Evolutionary conservation across 2,797 vertebrate genomes (phyloP), one percentile per base, ranked within the genome.

Genomic region (Novumbra hubbsi): DNA sequence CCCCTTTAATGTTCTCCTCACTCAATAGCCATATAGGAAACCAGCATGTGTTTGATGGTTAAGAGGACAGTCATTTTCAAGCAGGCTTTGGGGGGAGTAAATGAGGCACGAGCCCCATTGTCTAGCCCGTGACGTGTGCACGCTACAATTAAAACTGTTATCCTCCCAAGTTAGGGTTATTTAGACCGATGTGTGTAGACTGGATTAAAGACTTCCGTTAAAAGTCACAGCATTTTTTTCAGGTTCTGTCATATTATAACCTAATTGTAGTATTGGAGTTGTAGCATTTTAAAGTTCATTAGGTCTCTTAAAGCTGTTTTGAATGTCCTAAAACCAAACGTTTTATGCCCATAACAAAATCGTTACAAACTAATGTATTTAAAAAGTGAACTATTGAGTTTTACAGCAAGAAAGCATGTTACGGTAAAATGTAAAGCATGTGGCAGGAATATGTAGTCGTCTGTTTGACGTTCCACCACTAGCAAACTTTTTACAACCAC

Each of bases 401-500:
- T 9, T 24, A 32, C 15, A 3, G 30, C 27, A 57, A 30, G 30
- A 55, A 55, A 70, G 34, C 49, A 57, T 55, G 24, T 32, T 70
- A n/a, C 30, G 68, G n/a, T n/a, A n/a, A 15, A 5, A 17, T 30
- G 27, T 70, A 32, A 41, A 70, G 52, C 60, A 65, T 66, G 50
- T 19, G 62, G 49, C 48, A 80, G 27, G 73, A 64, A 38, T 69
- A 76, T 73, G 45, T 71, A 38, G 11, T 60, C 62, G 74, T 79
- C 66, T 83, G 74, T 74, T 75, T 21, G 76, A 72, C 68, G 17
- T 50, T 73, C 72, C 79, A 82, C 65, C 72, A 62, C 34, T 19
- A 52, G 30, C n/a, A 27, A 78, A 77, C 76, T 72, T 86, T 76
- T 77, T 74, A 78, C 70, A 80, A 85, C 78, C 77, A 76, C 76